phyloP scores from a whole-genome alignment of 2,888 invertebrate species.

The Spilarctia lutea region DNA sequence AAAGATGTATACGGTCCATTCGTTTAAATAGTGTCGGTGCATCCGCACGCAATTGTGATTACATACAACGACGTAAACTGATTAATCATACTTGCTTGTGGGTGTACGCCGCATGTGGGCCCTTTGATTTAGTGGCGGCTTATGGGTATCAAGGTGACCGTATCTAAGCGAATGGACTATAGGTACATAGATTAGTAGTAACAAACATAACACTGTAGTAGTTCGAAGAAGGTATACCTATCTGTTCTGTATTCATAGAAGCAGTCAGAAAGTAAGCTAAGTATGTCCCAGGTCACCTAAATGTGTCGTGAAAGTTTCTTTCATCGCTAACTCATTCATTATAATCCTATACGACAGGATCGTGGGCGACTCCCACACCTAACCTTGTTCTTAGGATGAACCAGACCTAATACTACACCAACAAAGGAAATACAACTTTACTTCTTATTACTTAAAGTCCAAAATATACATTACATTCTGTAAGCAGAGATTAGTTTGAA shows the following conservation, averaged over 20 bases:
- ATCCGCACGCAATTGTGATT: too few relatives aligned
- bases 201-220: too few relatives aligned
- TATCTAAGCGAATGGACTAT: too few relatives aligned
- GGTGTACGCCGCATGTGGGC: too few relatives aligned
- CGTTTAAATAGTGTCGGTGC: too few relatives aligned
- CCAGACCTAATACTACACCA: conserved; percentile 10
- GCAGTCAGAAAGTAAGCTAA: neutral
- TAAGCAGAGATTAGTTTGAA: conserved; percentile 3
- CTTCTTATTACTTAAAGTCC: neutral
- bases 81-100: too few relatives aligned
- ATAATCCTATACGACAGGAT: conserved; percentile 28
- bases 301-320: conserved; percentile 32
- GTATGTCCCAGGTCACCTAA: neutral
- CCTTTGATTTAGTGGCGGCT: too few relatives aligned
- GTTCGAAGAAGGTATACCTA: too few relatives aligned
- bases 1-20: too few relatives aligned
- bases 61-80: too few relatives aligned
- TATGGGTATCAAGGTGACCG: too few relatives aligned
- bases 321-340: conserved; percentile 30
- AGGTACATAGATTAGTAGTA: too few relatives aligned
- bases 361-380: conserved; percentile 40
- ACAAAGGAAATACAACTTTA: conserved; percentile 17
- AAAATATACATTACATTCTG: neutral
- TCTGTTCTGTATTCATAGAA: neutral
- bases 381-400: conserved; percentile 42